Percentiles rank a stretch among this genome's conserved stretches.
Evolutionary conservation across 1,140 invertebrate genomes (phyloP).

Genomic region (Microvelia longipes): DNA sequence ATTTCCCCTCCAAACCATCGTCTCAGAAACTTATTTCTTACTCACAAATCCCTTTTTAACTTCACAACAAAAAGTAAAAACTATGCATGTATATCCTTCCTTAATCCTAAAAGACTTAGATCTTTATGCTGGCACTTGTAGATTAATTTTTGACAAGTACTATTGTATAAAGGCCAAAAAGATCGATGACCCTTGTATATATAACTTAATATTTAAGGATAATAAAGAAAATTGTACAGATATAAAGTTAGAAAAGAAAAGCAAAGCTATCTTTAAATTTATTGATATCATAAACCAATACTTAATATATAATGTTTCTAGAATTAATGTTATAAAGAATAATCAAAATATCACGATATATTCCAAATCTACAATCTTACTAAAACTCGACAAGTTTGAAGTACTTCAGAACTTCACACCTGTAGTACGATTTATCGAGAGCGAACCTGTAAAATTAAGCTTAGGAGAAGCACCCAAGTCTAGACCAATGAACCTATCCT

Average conservation of each 20-base stretch:
- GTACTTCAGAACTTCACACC: background rate
- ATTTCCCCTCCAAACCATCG: background rate
- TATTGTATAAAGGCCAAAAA: conserved; percentile 2
- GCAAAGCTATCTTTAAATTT: background rate
- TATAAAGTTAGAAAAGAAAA: background rate
- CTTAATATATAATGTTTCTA: background rate
- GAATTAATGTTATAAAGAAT: background rate
- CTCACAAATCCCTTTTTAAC: background rate
- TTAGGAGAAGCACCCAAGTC: background rate
- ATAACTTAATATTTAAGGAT: background rate
- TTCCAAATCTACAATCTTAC: background rate
- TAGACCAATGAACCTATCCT: background rate
- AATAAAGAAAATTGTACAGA: conserved; percentile 1
- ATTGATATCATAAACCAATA: background rate
- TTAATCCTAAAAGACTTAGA: background rate
- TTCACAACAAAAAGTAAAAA: background rate
- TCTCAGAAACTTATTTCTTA: background rate
- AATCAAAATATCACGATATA: background rate
- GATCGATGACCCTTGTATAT: conserved; percentile 1
- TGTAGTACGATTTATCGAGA: background rate
- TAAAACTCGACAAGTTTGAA: background rate
- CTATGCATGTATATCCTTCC: background rate
- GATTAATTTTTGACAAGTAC: conserved; percentile 2
- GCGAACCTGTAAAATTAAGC: background rate
- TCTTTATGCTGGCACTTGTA: background rate